These are phyloP conservation scores for Oryzaephilus surinamensis DNA, from an alignment of 1,140 invertebrate genomes.

Conservation along the genomic window DNA sequence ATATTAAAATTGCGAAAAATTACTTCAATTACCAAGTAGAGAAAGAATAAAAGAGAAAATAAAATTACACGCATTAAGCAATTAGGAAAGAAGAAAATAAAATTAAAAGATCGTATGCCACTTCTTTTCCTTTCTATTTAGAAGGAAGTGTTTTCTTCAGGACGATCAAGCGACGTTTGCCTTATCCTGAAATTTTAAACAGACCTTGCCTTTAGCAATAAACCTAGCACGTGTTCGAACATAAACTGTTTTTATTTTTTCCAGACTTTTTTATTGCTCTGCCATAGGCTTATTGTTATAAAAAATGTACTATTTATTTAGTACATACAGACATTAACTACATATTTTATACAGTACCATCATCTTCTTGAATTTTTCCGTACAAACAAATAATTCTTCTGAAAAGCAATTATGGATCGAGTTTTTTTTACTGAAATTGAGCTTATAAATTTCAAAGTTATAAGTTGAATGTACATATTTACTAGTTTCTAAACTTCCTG, in stretches of 20 bases:
- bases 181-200: slow-evolving; percentile 20
- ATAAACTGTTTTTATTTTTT: slow-evolving; percentile 21
- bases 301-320: slow-evolving; percentile 14
- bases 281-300: slow-evolving; percentile 15
- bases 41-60: too few relatives aligned
- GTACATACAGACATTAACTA: too few relatives aligned
- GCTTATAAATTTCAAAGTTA: too few relatives aligned
- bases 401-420: too few relatives aligned
- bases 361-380: too few relatives aligned
- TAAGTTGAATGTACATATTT: too few relatives aligned
- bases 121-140: slow-evolving; percentile 9
- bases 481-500: too few relatives aligned
- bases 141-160: slow-evolving; percentile 9
- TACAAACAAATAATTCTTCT: too few relatives aligned
- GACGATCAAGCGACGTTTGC: slow-evolving; percentile 11
- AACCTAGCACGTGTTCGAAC: slow-evolving; percentile 18
- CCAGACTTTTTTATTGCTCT: slow-evolving; percentile 17
- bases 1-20: too few relatives aligned
- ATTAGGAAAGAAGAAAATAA: slow-evolving; percentile 10
- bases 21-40: too few relatives aligned
- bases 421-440: too few relatives aligned
- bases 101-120: slow-evolving; percentile 8
- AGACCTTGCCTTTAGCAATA: slow-evolving; percentile 16
- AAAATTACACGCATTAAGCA: slow-evolving; percentile 10
- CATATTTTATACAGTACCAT: too few relatives aligned